Base-by-base conservation (phyloP, 2,888 invertebrate species). In the Napeogenes inachia region DNA sequence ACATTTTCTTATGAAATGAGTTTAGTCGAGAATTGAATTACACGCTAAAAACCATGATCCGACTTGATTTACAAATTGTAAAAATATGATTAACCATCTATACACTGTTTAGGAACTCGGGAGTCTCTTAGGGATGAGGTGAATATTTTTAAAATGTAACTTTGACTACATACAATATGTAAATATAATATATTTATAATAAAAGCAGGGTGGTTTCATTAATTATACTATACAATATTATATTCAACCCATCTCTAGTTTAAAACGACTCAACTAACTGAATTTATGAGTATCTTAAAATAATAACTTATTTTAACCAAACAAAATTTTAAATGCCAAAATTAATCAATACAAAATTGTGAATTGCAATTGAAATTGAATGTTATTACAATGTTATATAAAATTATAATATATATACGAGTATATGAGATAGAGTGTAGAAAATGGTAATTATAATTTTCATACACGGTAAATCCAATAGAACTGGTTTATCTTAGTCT, bases 391-490 rank as follows among this genome's bases (percentile, higher is more conserved):
- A 61, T 59, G 33, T 47, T 56, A 45, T 55, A 38, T 63, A 56
- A 64, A 46, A 56, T 63, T 62, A 53, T 62, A 74, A 21, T 1
- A 21, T 21, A 21, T 21, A 21, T 21, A 21, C 66, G 72, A 72
- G 73, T 71, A 70, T 75, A 80, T 80, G 79, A 78, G 89, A 90
- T 89, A 89, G 81, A 89, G 89, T 89, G 89, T 90, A 90, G 89
- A 89, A 90, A 90, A 89, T 83, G 70, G 70, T 67, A 70, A 59
- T 68, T 60, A 59, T 60, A 78, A 81, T 67, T 64, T 64, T 77
- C 80, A 79, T 80, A 75, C 73, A 79, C 74, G 77, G 75, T 77
- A 84, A 86, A 89, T 89, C 87, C 88, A 88, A 86, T 85, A 84
- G 85, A 86, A 85, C 84, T 42, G 42, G 8, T 42, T 42, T 12